phyloP scores from a whole-genome alignment of 64 coral and sea anemone species.

The Pachyseris speciosa region DNA sequence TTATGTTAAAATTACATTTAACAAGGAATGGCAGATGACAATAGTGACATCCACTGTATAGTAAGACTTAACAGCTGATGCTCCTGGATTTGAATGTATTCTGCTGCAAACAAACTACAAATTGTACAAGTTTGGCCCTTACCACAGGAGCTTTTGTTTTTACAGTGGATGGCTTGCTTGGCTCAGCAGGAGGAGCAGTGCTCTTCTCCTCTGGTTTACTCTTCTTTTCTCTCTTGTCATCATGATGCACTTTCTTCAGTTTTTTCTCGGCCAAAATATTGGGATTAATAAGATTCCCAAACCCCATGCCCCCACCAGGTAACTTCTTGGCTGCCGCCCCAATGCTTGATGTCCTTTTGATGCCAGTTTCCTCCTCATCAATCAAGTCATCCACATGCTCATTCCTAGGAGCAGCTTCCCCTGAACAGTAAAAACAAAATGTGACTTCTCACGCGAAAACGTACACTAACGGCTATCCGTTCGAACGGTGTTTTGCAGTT shows the following conservation, averaged over 20 bases:
- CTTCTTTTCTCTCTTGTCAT: constrained; percentile 62
- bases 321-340: constrained; percentile 52
- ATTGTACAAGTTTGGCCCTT: neutral
- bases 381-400: neutral
- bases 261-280: constrained; percentile 68
- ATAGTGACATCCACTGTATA: too few species aligned
- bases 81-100: too few species aligned
- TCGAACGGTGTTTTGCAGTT: too few species aligned
- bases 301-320: constrained; percentile 71
- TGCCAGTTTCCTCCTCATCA: constrained; percentile 12
- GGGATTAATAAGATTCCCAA: constrained; percentile 70
- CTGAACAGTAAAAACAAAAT: neutral
- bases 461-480: too few species aligned
- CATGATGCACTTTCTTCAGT: constrained; percentile 78
- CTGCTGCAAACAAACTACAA: too few species aligned
- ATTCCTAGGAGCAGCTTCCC: neutral
- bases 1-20: too few species aligned
- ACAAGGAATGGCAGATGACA: too few species aligned
- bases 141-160: neutral
- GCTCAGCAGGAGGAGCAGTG: neutral
- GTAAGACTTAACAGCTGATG: too few species aligned
- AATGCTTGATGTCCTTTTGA: constrained; percentile 37
- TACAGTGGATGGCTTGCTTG: neutral
- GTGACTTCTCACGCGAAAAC: too few species aligned
- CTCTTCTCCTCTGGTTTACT: constrained; percentile 35